Base-by-base conservation (phyloP, 2,113 vertebrate genomes). In the Scomber scombrus region DNA sequence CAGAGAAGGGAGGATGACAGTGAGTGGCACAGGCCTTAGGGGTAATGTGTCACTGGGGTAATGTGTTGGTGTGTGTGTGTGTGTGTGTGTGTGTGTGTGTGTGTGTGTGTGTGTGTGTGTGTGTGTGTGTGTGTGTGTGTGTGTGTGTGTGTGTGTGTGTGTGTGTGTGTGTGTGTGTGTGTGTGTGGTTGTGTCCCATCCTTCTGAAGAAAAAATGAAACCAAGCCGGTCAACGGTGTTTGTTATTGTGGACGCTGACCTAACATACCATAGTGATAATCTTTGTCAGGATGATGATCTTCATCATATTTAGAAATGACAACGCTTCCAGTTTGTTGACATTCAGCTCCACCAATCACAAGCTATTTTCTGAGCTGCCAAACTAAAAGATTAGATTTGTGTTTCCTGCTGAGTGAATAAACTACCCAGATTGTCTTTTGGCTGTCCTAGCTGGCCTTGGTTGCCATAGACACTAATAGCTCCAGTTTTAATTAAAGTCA, bases 361-460 rank as follows among this genome's bases (percentile, higher is more conserved):
- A 18, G 29, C 67, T 80, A 55, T 68, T 47, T 69, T 67, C 73
- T 18, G 57, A 63, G 56, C 80, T 78, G 88, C 83, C 76, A 82
- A 66, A 77, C 85, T 80, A 65, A 89, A 88, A 83, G 79, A 79
- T 90, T 90, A 77, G 74, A 78, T 65, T 71, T 80, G 50, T 63
- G 51, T 86, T 90, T 85, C 71, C 52, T 65, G 76, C 46, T 21
- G 57, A 77, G 71, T 56, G 75, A 72, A 82, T 55, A 60, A 83
- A 86, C 57, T 56, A 72, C 80, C 83, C 64, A 51, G 45, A 86
- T 83, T 74, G 46, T 86, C 83, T 72, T 60, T 87, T 79, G 82
- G 78, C 81, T 71, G 67, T 65, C 73, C 78, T 88, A 85, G 78
- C 87, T 87, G 86, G 69, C 75, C 61, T 60, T 21, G 19, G 68